These are phyloP conservation scores for Hyposmocoma kahamanoa DNA, from an alignment of 1,140 invertebrate genomes.

Conservation along the genomic window DNA sequence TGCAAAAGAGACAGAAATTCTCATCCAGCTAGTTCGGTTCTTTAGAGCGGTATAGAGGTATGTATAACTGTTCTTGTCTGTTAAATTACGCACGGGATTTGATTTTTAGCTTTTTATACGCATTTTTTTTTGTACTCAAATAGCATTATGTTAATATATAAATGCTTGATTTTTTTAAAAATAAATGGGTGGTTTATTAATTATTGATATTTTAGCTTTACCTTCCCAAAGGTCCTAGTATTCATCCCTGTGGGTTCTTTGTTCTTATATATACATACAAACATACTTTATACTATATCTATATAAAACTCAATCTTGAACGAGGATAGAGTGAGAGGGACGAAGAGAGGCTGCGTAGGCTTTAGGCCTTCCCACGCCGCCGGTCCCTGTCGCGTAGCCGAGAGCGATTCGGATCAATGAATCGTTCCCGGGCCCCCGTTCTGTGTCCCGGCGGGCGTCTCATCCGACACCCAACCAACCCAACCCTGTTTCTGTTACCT, in stretches of 20 bases:
- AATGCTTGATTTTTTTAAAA: no score
- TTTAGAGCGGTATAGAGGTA: neutral
- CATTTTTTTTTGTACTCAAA: no score
- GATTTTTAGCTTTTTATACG: no score
- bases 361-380: constrained; percentile 24
- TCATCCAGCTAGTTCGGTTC: neutral
- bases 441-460: constrained; percentile 8
- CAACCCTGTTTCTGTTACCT: no score
- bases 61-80: neutral
- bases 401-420: constrained; percentile 72
- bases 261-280: no score
- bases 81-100: constrained; percentile 1
- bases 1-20: constrained; percentile 36
- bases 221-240: no score
- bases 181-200: no score
- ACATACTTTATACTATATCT: no score
- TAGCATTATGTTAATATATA: no score
- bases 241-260: no score
- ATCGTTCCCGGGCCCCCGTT: constrained; percentile 54
- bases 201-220: no score
- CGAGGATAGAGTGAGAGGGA: constrained; percentile 32
- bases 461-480: constrained; percentile 39
- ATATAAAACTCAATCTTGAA: constrained; percentile 15
- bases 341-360: constrained; percentile 10
- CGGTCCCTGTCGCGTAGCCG: constrained; percentile 54